Base-by-base conservation (phyloP, 2,888 invertebrate species). In the Lathronympha strigana region DNA sequence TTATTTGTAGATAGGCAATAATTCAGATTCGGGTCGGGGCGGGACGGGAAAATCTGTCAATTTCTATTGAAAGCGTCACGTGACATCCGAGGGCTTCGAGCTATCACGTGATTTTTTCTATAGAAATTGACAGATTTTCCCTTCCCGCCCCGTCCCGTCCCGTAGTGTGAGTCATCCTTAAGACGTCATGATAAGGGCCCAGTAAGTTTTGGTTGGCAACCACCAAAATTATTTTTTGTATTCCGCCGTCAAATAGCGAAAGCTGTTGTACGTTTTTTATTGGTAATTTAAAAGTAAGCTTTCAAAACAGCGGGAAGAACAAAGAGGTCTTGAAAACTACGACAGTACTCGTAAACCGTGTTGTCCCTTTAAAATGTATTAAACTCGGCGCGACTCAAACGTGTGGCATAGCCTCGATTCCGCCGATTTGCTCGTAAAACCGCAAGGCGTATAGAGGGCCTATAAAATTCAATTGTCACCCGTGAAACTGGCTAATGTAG, bases 401-500 rank as follows among this genome's bases (percentile, higher is more conserved):
- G 40, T 31, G 8, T 28, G 25, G 13, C 28, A 38, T 66, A 71
- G 72, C 77, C 74, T 83, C 85, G 83, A 84, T 85, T 84, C 80
- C 77, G 78, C 81, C 75, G 76, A 79, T 78, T 72, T 74, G 81
- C 77, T 88, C 88, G 87, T 89, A 88, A 88, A 88, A 68, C 69
- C 81, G 81, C 74, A 72, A 74, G 71, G 77, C 84, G 83, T 87
- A 83, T 84, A 84, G 87, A 87, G 85, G 75, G 78, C 77, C 82
- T 79, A 84, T 88, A 88, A 88, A 88, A 87, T 84, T 84, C 88
- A 87, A 87, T 88, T 86, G 87, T 86, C 86, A 66, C 66, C 53
- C 60, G 61, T 61, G 55, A 67, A 58, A 69, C 61, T 43, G 72
- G 73, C 66, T 70, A 72, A 73, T 69, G 67, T 71, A 73, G 68